Percentiles rank a stretch among this genome's conserved stretches.
phyloP scores from a whole-genome alignment of 2,113 vertebrate species.

The Tragelaphus imberbis region DNA sequence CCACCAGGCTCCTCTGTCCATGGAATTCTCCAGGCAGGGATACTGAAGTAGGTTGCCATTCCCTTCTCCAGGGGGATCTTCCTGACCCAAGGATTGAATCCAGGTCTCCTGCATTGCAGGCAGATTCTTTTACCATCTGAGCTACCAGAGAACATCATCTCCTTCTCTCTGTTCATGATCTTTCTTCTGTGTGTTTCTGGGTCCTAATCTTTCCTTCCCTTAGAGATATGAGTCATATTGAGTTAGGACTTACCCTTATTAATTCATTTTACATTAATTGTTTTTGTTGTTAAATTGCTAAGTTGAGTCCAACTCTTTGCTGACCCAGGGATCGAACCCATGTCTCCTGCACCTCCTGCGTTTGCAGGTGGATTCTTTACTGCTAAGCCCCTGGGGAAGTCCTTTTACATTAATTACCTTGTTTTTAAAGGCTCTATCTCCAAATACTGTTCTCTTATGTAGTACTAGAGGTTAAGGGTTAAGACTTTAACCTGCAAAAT shows the following conservation, averaged over 20 bases:
- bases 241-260: background rate
- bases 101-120: background rate
- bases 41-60: background rate
- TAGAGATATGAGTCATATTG: background rate
- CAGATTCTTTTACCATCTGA: background rate
- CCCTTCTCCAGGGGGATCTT: background rate
- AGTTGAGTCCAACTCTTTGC: background rate
- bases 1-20: background rate
- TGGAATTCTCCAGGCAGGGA: background rate
- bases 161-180: background rate
- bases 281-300: background rate
- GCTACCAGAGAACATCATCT: background rate
- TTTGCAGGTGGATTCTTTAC: background rate
- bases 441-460: background rate
- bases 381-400: background rate
- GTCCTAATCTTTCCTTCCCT: background rate
- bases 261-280: background rate
- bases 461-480: background rate
- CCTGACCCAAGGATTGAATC: background rate
- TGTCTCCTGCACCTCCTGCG: background rate
- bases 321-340: accelerated
- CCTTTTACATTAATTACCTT: background rate
- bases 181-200: background rate
- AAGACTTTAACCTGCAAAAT: background rate
- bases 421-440: background rate